Conservation (phyloP, 2,113 vertebrate species). For the Etheostoma spectabile region DNA sequence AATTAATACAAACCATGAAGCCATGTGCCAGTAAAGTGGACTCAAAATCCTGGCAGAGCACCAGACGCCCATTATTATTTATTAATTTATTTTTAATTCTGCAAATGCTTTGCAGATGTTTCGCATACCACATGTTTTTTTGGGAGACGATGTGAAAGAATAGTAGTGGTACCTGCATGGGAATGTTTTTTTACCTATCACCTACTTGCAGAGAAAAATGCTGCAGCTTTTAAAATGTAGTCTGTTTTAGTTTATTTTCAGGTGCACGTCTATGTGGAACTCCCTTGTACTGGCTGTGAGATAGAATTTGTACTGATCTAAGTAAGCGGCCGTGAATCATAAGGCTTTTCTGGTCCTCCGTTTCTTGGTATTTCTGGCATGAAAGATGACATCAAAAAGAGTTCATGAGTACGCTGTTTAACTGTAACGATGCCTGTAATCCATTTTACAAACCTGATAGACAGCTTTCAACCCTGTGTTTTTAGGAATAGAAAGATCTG, state of each 20-base stretch:
- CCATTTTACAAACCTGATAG: background rate
- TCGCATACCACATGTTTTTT: conserved; percentile 69
- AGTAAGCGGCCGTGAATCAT: conserved; percentile 41
- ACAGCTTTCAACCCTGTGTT: background rate
- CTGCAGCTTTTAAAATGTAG: conserved; percentile 47
- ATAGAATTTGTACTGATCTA: conserved; percentile 44
- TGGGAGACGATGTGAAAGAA: conserved; percentile 54
- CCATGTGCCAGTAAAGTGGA: conserved; percentile 81
- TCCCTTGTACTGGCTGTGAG: conserved; percentile 54
- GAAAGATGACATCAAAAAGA: background rate
- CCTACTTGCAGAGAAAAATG: conserved; percentile 50
- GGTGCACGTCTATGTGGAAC: conserved; percentile 69
- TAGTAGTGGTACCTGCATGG: conserved; percentile 62
- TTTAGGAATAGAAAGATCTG: background rate
- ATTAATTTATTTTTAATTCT: conserved; percentile 84
- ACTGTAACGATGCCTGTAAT: conserved; percentile 1
- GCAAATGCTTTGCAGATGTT: conserved; percentile 86
- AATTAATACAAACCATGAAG: conserved; percentile 82
- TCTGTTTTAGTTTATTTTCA: conserved; percentile 81
- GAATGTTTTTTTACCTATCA: conserved; percentile 31
- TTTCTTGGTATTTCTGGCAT: conserved; percentile 20
- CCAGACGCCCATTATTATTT: conserved; percentile 80
- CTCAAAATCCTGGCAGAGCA: conserved; percentile 76
- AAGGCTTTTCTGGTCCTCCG: conserved; percentile 15
- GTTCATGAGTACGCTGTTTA: background rate